Evolutionary conservation across 2,888 invertebrate species (phyloP), one percentile per base, ranked within the genome.

Genomic region (Melinaea menophilus): DNA sequence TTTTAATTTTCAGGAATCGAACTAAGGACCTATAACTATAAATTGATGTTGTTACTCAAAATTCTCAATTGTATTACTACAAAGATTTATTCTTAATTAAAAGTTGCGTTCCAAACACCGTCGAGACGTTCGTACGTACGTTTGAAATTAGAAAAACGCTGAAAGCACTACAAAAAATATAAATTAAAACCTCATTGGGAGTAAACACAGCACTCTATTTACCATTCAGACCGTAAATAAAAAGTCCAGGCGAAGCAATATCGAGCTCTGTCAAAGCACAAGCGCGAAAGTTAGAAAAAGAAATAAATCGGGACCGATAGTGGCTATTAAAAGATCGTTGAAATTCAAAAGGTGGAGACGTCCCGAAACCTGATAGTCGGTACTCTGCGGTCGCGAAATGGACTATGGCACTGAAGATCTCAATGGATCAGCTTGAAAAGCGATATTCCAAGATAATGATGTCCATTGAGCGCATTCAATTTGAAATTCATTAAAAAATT

Each of bases 301-400:
- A 73, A 75, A 82, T 77, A 85, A 82, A 85, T 82, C 83, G 77
- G 83, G 78, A 78, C 72, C 85, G 84, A 88, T 88, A 88, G 86
- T 84, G 84, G 85, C 86, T 86, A 89, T 90, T 90, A 90, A 89
- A 90, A 88, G 85, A 88, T 87, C 85, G 87, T 88, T 84, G 87
- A 87, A 86, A 86, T 86, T 79, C 84, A 86, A 85, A 88, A 65
- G 61, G 64, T 64, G 47, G 51, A 57, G 63, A 61, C 65, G 55
- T 63, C 55, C 58, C 57, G 57, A 61, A 65, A 63, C 45, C 56
- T 56, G 64, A 67, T 65, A 65, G 64, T 61, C 46, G n/a, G 9
- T 41, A 58, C 11, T n/a, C 55, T 5, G 61, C 61, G 65, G 63
- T 57, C 67, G 12, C 56, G 58, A 63, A 69, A 66, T 62, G 65